phyloP scores from a whole-genome alignment of 2,797 vertebrate genomes.

The Vespertilio murinus region DNA sequence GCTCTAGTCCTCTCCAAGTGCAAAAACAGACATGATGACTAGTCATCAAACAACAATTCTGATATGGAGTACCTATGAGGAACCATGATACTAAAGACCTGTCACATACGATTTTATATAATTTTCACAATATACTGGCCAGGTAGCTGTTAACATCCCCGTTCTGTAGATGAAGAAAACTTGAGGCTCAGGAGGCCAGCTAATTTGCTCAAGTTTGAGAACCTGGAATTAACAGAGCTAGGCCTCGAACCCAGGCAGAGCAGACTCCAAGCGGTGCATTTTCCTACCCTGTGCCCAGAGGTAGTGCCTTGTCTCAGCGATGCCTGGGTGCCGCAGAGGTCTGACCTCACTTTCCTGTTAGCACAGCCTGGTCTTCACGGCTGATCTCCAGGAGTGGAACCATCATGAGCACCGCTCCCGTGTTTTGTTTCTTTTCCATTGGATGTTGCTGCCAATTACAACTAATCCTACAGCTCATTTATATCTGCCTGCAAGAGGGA shows the following conservation, averaged over 20 bases:
- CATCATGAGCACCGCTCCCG: not conserved
- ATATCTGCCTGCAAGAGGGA: not conserved
- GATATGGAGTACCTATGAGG: not conserved
- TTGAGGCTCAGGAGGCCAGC: not conserved
- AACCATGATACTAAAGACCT: not conserved
- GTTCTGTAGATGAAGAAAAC: not conserved
- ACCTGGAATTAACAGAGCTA: not conserved
- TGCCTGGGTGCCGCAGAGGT: accelerated
- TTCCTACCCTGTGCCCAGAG: not conserved
- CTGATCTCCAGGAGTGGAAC: not conserved
- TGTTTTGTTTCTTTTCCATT: not conserved
- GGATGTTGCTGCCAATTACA: not conserved
- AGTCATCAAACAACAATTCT: not conserved
- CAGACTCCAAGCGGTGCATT: not conserved
- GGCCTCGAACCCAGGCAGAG: not conserved
- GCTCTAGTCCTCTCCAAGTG: not conserved
- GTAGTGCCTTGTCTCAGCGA: accelerated
- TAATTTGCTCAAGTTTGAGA: not conserved
- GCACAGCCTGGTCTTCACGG: not conserved
- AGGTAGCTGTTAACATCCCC: not conserved
- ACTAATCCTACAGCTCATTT: not conserved
- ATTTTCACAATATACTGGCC: not conserved
- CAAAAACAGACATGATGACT: not conserved
- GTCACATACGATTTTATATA: not conserved
- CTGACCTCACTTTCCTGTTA: not conserved